Conservation (phyloP, 2,888 invertebrate species). For the Autographa pulchrina region DNA sequence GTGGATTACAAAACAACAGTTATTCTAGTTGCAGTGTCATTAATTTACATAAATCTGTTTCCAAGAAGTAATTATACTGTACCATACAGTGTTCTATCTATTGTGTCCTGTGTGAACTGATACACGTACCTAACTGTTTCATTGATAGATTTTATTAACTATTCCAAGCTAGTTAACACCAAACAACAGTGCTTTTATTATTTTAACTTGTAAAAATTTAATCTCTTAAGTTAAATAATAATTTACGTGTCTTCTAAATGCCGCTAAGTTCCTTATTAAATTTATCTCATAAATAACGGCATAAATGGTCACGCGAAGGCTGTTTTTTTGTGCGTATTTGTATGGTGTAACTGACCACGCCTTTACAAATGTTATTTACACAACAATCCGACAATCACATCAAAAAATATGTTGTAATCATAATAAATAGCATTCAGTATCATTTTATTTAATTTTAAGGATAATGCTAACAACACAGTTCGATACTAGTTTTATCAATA, state of each 20-base stretch:
- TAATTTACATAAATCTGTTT: constrained; percentile 23
- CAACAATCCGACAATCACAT: not conserved
- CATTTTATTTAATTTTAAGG: not conserved
- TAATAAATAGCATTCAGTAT: not conserved
- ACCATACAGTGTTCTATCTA: constrained; percentile 26
- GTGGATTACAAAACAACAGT: not conserved
- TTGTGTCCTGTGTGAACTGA: constrained; percentile 27
- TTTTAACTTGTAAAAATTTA: not conserved
- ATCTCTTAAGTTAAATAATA: not conserved
- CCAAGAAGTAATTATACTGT: constrained; percentile 16
- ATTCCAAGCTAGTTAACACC: constrained; percentile 28
- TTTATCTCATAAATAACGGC: constrained; percentile 26
- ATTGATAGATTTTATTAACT: constrained; percentile 36
- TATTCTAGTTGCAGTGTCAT: not conserved
- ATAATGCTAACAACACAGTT: constrained; percentile 15
- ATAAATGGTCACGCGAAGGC: constrained; percentile 26
- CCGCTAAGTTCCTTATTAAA: too few relatives aligned
- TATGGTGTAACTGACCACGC: constrained; percentile 29
- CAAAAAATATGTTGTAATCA: not conserved
- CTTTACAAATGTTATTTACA: constrained; percentile 21
- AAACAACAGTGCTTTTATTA: not conserved
- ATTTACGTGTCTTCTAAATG: not conserved
- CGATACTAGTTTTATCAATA: constrained; percentile 14
- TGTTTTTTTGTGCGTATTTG: constrained; percentile 33
- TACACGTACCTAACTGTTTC: constrained; percentile 27